These are phyloP conservation scores for Varanus salvator DNA, from an alignment of 2,113 vertebrate genomes.

Conservation along the genomic window DNA sequence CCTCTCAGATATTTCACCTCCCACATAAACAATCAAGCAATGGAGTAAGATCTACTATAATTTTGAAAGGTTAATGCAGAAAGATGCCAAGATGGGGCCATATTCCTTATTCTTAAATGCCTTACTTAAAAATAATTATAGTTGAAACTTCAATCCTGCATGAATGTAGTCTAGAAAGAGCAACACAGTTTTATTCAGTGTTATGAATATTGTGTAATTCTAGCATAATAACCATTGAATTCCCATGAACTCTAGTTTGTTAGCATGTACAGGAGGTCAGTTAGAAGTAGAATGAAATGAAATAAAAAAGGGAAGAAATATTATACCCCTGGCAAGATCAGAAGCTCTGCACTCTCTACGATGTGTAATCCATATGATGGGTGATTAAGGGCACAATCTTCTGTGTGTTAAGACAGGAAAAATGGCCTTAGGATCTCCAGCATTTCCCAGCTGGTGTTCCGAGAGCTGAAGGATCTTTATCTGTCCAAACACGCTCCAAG, in stretches of 20 bases:
- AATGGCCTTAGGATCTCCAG: too few species aligned
- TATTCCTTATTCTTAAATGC: neutral
- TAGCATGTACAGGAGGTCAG: neutral
- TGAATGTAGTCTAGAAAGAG: neutral
- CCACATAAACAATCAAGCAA: neutral
- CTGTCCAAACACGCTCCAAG: too few species aligned
- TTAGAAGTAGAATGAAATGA: neutral
- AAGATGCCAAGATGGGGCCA: neutral
- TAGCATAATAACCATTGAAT: neutral
- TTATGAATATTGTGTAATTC: neutral
- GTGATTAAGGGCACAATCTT: neutral
- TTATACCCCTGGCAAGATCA: neutral
- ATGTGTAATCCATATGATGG: neutral
- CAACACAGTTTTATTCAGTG: neutral
- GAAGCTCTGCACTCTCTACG: neutral
- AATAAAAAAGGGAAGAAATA: too few species aligned
- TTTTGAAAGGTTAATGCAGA: conserved; percentile 1
- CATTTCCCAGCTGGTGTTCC: too few species aligned
- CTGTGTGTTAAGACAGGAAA: too few species aligned
- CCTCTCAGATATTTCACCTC: conserved; percentile 13
- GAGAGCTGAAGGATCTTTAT: too few species aligned
- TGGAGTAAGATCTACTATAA: neutral
- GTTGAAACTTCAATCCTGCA: neutral
- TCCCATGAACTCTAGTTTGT: neutral
- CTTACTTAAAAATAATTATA: conserved; percentile 1